Evolutionary conservation across 2,888 invertebrate genomes (phyloP).

Genomic region (Dryomyza anilis): DNA sequence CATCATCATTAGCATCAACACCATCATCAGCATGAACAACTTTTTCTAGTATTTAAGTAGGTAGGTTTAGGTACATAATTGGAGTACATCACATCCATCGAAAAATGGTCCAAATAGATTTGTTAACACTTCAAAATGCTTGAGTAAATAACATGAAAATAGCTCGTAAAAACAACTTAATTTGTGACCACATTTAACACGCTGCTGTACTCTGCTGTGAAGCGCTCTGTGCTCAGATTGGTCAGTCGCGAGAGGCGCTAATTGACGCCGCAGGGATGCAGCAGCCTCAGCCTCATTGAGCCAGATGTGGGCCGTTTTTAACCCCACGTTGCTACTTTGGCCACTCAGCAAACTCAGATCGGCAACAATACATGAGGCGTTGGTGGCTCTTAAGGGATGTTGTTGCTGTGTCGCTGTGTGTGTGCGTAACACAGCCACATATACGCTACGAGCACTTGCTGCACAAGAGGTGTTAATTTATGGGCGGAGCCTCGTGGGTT

Average conservation of each 20-base stretch:
- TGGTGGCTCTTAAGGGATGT: constrained; percentile 27
- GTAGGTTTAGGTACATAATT: constrained; percentile 21
- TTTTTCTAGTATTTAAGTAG: too few relatives aligned
- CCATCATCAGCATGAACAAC: constrained; percentile 8
- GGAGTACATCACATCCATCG: constrained; percentile 31
- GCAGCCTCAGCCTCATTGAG: background rate
- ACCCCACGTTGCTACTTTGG: background rate
- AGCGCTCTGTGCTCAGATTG: constrained; percentile 7
- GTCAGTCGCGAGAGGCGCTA: constrained; percentile 9
- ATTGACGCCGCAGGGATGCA: background rate
- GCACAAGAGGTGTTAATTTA: constrained; percentile 37
- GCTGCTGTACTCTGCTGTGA: too few relatives aligned
- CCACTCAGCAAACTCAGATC: background rate
- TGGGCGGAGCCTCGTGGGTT: constrained; percentile 44
- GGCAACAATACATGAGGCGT: background rate
- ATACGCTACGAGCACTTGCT: background rate
- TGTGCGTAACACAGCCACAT: background rate
- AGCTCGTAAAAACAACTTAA: constrained; percentile 14
- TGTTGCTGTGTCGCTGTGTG: background rate
- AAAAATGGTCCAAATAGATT: constrained; percentile 25
- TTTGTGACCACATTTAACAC: constrained; percentile 2
- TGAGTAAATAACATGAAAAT: constrained; percentile 16
- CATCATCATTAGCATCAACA: too few relatives aligned
- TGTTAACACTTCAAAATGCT: constrained; percentile 30
- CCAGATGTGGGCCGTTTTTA: background rate